phyloP scores from a whole-genome alignment of 2,888 invertebrate species.

The Dicycla oo region DNA sequence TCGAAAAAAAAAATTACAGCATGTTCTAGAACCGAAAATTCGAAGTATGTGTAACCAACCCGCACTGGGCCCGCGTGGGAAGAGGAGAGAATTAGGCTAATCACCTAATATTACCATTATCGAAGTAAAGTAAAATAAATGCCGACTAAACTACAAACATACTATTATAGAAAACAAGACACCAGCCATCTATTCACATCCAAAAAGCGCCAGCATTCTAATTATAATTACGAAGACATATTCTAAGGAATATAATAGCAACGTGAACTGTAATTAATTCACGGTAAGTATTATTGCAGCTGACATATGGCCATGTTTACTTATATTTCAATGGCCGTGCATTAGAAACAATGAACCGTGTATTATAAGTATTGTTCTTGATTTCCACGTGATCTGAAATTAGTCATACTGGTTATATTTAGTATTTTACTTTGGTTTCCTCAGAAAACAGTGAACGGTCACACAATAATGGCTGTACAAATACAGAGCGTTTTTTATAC shows the following conservation, averaged over 20 bases:
- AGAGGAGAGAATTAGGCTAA: no score
- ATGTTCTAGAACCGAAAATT: no score
- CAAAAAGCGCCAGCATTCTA: background rate
- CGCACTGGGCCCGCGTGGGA: no score
- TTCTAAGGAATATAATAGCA: slow-evolving; percentile 19
- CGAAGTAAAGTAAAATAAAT: background rate
- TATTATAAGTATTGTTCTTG: slow-evolving; percentile 48
- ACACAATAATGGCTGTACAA: no score
- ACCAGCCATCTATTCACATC: background rate
- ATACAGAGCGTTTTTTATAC: no score
- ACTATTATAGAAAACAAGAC: background rate
- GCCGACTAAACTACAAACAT: no score
- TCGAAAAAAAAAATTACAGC: no score
- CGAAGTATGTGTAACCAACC: no score
- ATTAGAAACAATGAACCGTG: slow-evolving; percentile 48
- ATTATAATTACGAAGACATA: background rate
- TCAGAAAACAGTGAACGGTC: no score
- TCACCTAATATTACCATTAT: no score
- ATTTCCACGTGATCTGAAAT: slow-evolving; percentile 40
- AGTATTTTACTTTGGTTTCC: background rate
- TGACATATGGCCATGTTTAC: slow-evolving; percentile 39
- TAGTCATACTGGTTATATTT: slow-evolving; percentile 27
- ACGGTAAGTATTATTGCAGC: slow-evolving; percentile 13
- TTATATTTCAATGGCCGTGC: slow-evolving; percentile 46
- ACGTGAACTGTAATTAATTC: slow-evolving; percentile 14